Evolutionary conservation across 2,888 invertebrate genomes (phyloP), one percentile per base, ranked within the genome.

Genomic region (Cerceris ruficornis): DNA sequence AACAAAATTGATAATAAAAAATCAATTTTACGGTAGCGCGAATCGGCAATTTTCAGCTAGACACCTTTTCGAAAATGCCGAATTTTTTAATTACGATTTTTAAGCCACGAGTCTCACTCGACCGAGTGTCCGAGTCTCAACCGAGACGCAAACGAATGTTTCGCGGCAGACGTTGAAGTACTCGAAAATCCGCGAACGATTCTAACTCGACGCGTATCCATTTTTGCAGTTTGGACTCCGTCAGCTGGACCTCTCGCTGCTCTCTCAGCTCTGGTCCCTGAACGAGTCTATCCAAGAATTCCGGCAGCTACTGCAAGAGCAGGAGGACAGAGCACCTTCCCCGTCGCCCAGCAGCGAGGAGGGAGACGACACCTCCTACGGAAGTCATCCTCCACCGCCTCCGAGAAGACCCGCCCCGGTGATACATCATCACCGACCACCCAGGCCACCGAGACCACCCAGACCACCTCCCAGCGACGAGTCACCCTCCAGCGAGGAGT

Each of bases 211-310:
- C 52, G 60, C 59, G 13, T 15, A 28, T n/a, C 54, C 11, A 11
- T 13, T 17, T 28, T 86, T 95, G 60, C 95, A 98, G 98, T 97
- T 96, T 88, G 96, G 97, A 86, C 94, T 98, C 42, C 95, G 98
- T 67, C 98, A 98, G 92, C 92, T 98, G 92, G 98, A 98, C 93
- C 94, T 98, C 86, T 97, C 97, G 0, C 94, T 98, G 68, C 94
- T 98, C 57, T 97, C 97, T 6, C 98, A 98, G 93, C 94, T 98
- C 81, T 98, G 98, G 97, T 96, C 97, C 0, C 94, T 98, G 66
- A 98, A 98, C 93, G 98, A 98, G 92, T 96, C 97, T 55, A 98
- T 98, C 92, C 97, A 98, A 88, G 97, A 98, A 83, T 98, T 97
- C 93, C 95, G 96, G 59, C 95, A 95, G 85, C 94, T 96, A 82